A percentile compares a stretch with the other conserved stretches of the same genome.
These are phyloP conservation scores for Papilio polytes DNA, from an alignment of 1,140 invertebrate genomes.

Conservation along the genomic window DNA sequence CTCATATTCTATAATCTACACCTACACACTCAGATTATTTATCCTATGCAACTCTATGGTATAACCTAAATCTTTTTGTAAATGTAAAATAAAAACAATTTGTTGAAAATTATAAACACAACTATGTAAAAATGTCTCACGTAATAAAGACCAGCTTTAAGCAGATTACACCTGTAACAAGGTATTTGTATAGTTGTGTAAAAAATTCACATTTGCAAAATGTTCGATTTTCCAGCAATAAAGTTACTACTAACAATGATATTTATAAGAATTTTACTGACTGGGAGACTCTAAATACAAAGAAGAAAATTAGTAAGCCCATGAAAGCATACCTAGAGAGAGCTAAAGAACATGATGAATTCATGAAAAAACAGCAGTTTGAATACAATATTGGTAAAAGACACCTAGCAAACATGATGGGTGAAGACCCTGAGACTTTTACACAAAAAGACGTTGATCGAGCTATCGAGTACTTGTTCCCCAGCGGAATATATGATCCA, in stretches of 20 bases:
- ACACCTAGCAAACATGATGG: slow-evolving; percentile 99
- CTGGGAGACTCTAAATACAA: slow-evolving; percentile 79
- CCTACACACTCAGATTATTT: background rate
- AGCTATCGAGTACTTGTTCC: slow-evolving; percentile 96
- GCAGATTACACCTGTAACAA: slow-evolving; percentile 50
- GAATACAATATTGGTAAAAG: slow-evolving; percentile 96
- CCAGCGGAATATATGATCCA: slow-evolving; percentile 93
- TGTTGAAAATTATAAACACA: background rate
- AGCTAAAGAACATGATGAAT: slow-evolving; percentile 91
- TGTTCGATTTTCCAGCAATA: slow-evolving; percentile 57
- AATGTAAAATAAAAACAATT: background rate
- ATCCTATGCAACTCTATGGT: background rate
- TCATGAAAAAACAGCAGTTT: slow-evolving; percentile 91
- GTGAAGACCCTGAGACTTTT: slow-evolving; percentile 93
- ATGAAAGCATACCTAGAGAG: slow-evolving; percentile 95
- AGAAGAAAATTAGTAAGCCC: slow-evolving; percentile 90
- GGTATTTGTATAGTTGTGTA: slow-evolving; percentile 40
- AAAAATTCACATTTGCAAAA: slow-evolving; percentile 45
- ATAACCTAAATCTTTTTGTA: background rate
- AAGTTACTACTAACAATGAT: slow-evolving; percentile 48
- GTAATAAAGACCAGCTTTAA: slow-evolving; percentile 56
- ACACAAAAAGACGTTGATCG: slow-evolving; percentile 94
- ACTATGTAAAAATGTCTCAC: slow-evolving; percentile 53
- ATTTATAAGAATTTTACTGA: slow-evolving; percentile 66
- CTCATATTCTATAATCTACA: too few species aligned